phyloP scores from a whole-genome alignment of 2,113 vertebrate species.

The Passerina amoena region DNA sequence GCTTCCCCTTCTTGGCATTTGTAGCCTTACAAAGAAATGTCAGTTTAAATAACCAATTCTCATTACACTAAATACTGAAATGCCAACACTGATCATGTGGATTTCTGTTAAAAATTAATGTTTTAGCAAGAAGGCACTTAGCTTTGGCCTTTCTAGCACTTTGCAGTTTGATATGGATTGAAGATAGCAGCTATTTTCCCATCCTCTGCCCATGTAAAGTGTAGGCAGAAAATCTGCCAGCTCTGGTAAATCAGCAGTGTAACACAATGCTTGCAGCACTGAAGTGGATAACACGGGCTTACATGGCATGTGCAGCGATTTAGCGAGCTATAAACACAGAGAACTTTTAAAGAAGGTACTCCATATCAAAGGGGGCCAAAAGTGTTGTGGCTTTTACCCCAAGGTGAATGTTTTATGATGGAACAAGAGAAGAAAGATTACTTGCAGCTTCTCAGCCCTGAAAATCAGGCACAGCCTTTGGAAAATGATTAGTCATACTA shows the following conservation, averaged over 20 bases:
- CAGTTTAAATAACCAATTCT: constrained; percentile 38
- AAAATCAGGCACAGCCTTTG: neutral
- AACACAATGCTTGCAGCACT: neutral
- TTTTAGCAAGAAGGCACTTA: neutral
- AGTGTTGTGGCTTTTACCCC: neutral
- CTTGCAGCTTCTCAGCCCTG: neutral
- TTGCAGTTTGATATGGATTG: constrained; percentile 37
- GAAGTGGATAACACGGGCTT: neutral
- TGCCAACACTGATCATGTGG: neutral
- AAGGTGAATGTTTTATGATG: neutral
- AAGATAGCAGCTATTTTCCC: constrained; percentile 20
- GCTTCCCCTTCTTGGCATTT: neutral
- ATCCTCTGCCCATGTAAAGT: neutral
- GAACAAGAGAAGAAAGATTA: neutral
- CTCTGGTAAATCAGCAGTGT: neutral
- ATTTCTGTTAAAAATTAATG: constrained; percentile 10
- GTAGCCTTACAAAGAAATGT: constrained; percentile 9
- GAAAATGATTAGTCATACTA: neutral
- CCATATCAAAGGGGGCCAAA: neutral
- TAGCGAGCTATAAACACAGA: neutral
- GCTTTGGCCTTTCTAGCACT: neutral
- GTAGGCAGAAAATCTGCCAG: constrained; percentile 25
- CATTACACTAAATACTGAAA: constrained; percentile 6
- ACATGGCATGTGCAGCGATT: neutral
- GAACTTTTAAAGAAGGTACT: neutral